These are phyloP conservation scores for Hydra vulgaris DNA, from an alignment of 30 jellyfish, hydroid and myxozoan species.

Conservation along the genomic window DNA sequence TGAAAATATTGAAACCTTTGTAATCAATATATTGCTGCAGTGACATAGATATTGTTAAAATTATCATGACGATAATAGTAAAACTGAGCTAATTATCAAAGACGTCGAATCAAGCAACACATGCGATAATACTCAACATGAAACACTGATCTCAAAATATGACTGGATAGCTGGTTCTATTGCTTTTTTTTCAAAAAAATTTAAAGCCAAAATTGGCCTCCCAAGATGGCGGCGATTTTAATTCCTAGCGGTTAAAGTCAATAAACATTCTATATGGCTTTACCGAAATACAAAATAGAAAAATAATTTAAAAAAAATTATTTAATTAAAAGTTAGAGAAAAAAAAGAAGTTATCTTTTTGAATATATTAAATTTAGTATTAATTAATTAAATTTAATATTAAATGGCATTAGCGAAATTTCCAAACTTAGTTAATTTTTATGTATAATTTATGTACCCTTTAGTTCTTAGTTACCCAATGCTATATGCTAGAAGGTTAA, in stretches of 20 bases:
- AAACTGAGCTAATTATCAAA: too few relatives aligned
- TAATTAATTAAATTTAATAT: too few relatives aligned
- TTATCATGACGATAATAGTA: too few relatives aligned
- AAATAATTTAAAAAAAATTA: too few relatives aligned
- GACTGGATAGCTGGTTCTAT: not conserved
- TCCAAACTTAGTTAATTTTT: too few relatives aligned
- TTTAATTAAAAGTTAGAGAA: too few relatives aligned
- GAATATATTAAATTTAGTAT: too few relatives aligned
- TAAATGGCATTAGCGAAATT: not conserved
- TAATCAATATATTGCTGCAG: too few relatives aligned
- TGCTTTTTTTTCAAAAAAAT: not conserved
- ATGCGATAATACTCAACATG: too few relatives aligned
- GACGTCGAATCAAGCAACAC: too few relatives aligned
- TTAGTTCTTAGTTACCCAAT: not conserved
- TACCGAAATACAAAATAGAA: not conserved
- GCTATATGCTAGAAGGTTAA: not conserved
- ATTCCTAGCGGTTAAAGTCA: not conserved
- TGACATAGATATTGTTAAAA: too few relatives aligned
- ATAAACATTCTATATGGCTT: not conserved
- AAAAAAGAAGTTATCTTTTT: not conserved
- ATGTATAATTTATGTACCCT: not conserved
- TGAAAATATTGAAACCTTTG: too few relatives aligned
- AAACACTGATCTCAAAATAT: not conserved
- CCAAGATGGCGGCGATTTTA: not conserved
- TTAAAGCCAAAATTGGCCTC: not conserved